Evolutionary conservation across 1,140 invertebrate genomes (phyloP), one percentile per base, ranked within the genome.

Genomic region (Trichonephila clavata): DNA sequence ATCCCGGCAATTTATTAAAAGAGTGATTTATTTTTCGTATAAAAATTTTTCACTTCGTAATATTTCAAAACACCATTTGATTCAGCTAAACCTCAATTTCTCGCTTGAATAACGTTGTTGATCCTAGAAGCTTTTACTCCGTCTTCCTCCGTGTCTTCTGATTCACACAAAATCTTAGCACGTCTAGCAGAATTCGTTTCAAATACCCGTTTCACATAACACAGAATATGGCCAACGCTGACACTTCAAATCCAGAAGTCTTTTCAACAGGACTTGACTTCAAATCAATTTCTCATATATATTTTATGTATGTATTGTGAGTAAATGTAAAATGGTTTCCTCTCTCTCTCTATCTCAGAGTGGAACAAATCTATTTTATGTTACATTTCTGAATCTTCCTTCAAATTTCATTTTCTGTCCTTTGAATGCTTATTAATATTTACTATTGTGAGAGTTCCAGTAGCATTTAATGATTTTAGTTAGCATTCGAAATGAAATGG

Each of bases 61-160:
- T 21, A n/a, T 68, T n/a, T 65, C 21, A 68, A 68, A 68, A 68
- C 10, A 1, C 6, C 13, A 24, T 68, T 68, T 68, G 8, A 68
- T 24, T n/a, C n/a, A 68, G 65, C 13, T 14, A 68, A n/a, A 68
- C 65, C n/a, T 68, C 65, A 68, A 68, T 68, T 68, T 68, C 65
- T 24, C 3, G 65, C 65, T 24, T 68, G 65, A n/a, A 68, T 13
- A 68, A 27, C 65, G 8, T 13, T 6, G n/a, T 68, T 68, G 65
- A 68, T 68, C n/a, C 65, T n/a, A 27, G 13, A 13, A n/a, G 65
- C 1, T 14, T 24, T 24, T 68, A 68, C 24, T 68, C 10, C 0
- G 1, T 27, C n/a, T 24, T 13, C 7, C 2, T n/a, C 21, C 21
- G 65, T 13, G 3, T n/a, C n/a, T 14, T n/a, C 24, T 68, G 21